Evolutionary conservation across 2,888 invertebrate species (phyloP).

Genomic region (Lithophane ornitopus): DNA sequence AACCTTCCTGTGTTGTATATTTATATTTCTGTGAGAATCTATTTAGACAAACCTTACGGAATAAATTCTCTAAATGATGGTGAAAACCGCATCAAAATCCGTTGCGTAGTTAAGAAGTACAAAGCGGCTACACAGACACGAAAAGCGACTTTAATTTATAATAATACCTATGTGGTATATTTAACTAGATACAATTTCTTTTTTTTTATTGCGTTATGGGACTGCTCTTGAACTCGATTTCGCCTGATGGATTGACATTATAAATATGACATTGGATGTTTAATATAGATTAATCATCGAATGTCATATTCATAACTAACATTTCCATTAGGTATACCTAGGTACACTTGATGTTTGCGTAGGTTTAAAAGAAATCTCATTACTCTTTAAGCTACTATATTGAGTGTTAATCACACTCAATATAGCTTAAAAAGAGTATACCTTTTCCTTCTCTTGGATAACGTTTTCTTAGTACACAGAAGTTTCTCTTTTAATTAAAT

Average conservation of each 20-base stretch:
- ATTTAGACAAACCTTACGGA: background rate
- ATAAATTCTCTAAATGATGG: background rate
- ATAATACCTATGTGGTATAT: background rate
- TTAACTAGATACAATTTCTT: background rate
- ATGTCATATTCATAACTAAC: background rate
- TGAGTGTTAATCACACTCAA: no score
- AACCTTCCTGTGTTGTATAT: no score
- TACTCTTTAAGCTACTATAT: constrained; percentile 12
- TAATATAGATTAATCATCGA: background rate
- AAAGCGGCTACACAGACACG: background rate
- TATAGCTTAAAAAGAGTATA: no score
- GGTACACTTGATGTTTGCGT: background rate
- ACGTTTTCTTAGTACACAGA: background rate
- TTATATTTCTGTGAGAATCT: no score
- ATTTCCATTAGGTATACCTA: background rate
- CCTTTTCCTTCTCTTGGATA: no score
- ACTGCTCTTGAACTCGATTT: no score
- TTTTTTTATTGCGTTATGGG: no score
- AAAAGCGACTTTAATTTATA: background rate
- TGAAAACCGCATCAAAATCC: background rate
- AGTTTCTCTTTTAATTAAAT: constrained; percentile 31
- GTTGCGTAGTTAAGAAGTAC: background rate
- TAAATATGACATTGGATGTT: no score
- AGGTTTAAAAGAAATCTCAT: constrained; percentile 25
- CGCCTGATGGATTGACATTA: no score